Evolutionary conservation across 2,113 vertebrate genomes (phyloP).

Genomic region (Hystrix cristata): DNA sequence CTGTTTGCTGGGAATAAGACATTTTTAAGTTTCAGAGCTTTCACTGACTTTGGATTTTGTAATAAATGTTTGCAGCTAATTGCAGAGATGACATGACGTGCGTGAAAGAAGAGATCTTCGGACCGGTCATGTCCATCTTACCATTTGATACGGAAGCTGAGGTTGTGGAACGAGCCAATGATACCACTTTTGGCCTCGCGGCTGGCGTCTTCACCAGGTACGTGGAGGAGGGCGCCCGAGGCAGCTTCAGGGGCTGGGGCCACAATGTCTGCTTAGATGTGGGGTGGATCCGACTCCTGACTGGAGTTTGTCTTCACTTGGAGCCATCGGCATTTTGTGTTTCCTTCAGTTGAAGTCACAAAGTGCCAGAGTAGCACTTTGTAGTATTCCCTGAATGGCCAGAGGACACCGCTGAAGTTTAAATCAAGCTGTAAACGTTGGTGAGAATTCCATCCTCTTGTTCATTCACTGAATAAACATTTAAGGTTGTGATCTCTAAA

Average conservation of each 20-base stretch:
- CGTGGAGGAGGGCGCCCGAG: neutral
- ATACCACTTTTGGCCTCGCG: slow-evolving; percentile 94
- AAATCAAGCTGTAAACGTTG: accelerated
- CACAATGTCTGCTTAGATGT: neutral
- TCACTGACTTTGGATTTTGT: neutral
- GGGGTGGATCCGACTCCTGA: accelerated
- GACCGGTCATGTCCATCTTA: slow-evolving; percentile 97
- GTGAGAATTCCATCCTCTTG: neutral
- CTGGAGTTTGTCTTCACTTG: neutral
- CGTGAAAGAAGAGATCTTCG: slow-evolving; percentile 98
- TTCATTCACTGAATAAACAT: neutral
- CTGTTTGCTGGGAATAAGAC: neutral
- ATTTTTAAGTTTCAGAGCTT: neutral
- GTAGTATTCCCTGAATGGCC: neutral
- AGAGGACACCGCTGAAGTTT: neutral
- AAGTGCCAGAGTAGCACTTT: neutral
- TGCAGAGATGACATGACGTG: slow-evolving; percentile 97
- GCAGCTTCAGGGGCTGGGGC: neutral
- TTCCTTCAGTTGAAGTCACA: neutral
- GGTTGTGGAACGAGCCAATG: slow-evolving; percentile 94
- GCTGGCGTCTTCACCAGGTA: slow-evolving; percentile 98
- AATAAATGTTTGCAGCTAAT: slow-evolving; percentile 88
- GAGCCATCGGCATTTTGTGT: neutral
- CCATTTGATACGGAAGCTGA: slow-evolving; percentile 97
- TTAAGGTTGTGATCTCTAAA: neutral